Evolutionary conservation across 2,797 vertebrate genomes (phyloP).

Genomic region (Myotis vivesi): DNA sequence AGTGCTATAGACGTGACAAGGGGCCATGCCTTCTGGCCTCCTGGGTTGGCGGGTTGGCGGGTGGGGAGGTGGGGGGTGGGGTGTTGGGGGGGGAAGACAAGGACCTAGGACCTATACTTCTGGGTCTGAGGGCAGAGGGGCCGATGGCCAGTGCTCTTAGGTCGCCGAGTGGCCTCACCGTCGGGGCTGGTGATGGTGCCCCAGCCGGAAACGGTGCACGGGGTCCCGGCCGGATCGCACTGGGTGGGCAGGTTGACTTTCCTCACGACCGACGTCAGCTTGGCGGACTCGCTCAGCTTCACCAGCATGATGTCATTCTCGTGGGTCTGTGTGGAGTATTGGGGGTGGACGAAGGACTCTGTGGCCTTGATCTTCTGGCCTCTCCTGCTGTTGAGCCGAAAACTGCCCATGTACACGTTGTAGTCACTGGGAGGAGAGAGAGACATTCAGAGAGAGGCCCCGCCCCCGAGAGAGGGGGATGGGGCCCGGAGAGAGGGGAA

Average conservation of each 20-base stretch:
- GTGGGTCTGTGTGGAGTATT: slow-evolving; percentile 57
- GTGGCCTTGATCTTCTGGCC: slow-evolving; percentile 66
- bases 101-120: neutral
- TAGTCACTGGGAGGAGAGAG: slow-evolving; percentile 39
- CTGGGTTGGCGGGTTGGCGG: no score
- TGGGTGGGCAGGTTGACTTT: slow-evolving; percentile 20
- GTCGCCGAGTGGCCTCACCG: slow-evolving; percentile 23
- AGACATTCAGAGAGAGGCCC: neutral
- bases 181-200: slow-evolving; percentile 77
- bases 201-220: slow-evolving; percentile 77
- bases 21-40: neutral
- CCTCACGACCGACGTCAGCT: neutral
- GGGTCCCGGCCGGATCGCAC: slow-evolving; percentile 54
- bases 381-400: neutral
- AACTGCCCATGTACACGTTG: slow-evolving; percentile 62
- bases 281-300: neutral
- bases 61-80: no score
- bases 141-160: accelerated
- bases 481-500: neutral
- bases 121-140: neutral
- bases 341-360: slow-evolving; percentile 41
- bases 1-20: neutral
- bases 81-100: neutral
- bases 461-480: neutral
- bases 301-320: slow-evolving; percentile 79